Evolutionary conservation across 2,113 vertebrate species (phyloP), one percentile per base, ranked within the genome.

Genomic region (Rhea americana): DNA sequence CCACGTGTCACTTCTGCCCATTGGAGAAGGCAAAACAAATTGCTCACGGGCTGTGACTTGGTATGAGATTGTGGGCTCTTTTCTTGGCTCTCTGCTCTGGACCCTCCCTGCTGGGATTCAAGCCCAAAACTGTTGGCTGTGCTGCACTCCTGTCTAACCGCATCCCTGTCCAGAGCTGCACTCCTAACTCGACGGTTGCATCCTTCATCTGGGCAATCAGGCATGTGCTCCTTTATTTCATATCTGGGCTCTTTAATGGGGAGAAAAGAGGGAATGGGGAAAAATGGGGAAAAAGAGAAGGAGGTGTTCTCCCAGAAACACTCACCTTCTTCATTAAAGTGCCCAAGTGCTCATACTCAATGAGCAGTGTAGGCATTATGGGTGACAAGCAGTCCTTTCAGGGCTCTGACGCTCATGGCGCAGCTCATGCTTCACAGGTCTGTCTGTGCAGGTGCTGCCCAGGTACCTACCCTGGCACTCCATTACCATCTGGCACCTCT

Each of bases 341-440:
- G 9, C 11, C 0, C 0, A 1, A 7, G 17, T 39, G 17, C n/a
- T 82, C 28, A 14, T 53, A 16, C 8, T 10, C 3, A 14, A 9
- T 0, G 1, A 71, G 37, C 41, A 82, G 20, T 2, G 19, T n/a
- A 63, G 79, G 14, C 13, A 1, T 74, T 48, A 25, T 0, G 0
- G 5, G 5, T 24, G n/a, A 39, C 59, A 28, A 75, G 12, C 20
- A 2, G 0, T 37, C 28, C 45, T 51, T 75, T 82, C 22, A 66
- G 37, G 26, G 66, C 76, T 73, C 59, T 41, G 50, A 35, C 5
- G 1, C 1, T 12, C 73, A 5, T 65, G 39, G 26, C 26, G 55
- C 47, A n/a, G 77, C 30, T 74, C 24, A 48, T 11, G 30, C 18
- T 82, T 74, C 67, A 32, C 12, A 25, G 14, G 2, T 73, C 43